phyloP scores from a whole-genome alignment of 2,113 vertebrate species.

The Hystrix brachyura region DNA sequence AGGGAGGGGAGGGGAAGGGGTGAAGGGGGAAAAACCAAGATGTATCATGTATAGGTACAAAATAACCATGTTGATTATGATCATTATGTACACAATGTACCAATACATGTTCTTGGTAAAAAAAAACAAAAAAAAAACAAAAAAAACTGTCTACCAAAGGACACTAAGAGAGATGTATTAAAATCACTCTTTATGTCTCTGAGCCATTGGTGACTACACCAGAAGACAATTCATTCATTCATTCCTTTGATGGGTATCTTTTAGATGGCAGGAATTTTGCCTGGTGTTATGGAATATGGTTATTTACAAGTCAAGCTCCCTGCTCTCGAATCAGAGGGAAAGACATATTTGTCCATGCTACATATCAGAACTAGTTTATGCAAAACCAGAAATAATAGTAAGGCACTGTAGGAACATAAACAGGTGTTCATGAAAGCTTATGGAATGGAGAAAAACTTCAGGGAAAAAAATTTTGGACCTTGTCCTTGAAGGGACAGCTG shows the following conservation, averaged over 20 bases:
- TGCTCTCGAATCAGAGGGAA: conserved; percentile 20
- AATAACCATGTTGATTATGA: no score
- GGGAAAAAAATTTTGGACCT: background rate
- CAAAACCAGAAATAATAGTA: background rate
- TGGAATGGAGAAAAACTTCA: conserved; percentile 36
- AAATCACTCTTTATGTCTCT: background rate
- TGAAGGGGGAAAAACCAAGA: no score
- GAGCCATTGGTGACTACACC: background rate
- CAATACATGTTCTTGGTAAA: no score
- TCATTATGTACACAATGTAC: no score
- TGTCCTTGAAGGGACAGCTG: conserved; percentile 18
- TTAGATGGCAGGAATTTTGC: background rate
- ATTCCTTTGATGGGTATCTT: background rate
- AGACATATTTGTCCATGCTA: background rate
- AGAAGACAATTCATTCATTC: background rate
- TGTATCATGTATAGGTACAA: no score
- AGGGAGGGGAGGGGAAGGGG: no score
- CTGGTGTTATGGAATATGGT: background rate
- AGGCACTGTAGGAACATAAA: background rate
- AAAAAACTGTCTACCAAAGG: conserved; percentile 1
- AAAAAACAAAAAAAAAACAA: no score
- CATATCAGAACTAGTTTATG: conserved; percentile 14
- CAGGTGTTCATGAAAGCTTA: background rate
- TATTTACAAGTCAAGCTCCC: background rate
- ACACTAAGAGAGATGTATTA: background rate